Evolutionary conservation across 1,140 invertebrate species (phyloP).

Genomic region (Drosophila simulans): DNA sequence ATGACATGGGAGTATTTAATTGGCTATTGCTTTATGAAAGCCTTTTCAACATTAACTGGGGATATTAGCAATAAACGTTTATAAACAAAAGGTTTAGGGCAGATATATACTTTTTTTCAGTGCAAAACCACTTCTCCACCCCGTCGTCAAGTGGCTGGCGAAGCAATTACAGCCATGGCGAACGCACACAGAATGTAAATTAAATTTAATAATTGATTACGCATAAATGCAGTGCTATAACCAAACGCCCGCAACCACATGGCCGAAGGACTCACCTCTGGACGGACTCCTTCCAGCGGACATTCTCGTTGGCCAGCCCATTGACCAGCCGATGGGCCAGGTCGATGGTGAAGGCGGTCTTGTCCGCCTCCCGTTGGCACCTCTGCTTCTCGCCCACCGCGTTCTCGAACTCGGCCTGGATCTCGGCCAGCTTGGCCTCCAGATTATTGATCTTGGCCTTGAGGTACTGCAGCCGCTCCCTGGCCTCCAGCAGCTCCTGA

Average conservation of each 20-base stretch:
- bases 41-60: too few species aligned
- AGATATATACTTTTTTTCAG: neutral
- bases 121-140: neutral
- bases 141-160: conserved; percentile 22
- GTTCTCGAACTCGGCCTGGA: conserved; percentile 93
- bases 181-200: conserved; percentile 76
- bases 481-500: conserved; percentile 93
- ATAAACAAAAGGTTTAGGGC: neutral
- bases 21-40: too few species aligned
- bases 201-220: conserved; percentile 83
- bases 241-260: neutral
- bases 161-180: conserved; percentile 76
- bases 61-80: too few species aligned
- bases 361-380: conserved; percentile 94
- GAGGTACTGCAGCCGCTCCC: conserved; percentile 93
- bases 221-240: conserved; percentile 55
- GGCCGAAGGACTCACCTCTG: conserved; percentile 63
- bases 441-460: conserved; percentile 88
- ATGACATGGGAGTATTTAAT: too few species aligned
- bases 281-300: conserved; percentile 87
- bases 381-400: conserved; percentile 94
- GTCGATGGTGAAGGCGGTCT: conserved; percentile 93
- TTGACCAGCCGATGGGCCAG: conserved; percentile 97
- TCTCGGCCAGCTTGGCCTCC: conserved; percentile 90
- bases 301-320: conserved; percentile 96